These are phyloP conservation scores for Leptopilina myrica DNA, from an alignment of 2,888 invertebrate genomes.

Conservation along the genomic window DNA sequence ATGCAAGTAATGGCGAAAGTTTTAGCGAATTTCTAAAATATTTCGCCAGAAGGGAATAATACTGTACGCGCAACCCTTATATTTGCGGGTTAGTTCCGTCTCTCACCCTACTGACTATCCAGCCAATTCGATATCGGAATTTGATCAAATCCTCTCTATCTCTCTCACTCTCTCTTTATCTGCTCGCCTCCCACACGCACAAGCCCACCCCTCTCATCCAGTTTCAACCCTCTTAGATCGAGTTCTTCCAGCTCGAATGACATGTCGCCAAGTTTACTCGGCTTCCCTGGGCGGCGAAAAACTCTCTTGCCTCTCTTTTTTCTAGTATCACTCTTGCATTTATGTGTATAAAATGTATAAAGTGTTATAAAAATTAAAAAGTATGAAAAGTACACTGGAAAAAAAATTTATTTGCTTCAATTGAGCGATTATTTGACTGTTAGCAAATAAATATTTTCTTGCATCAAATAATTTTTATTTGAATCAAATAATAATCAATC, in stretches of 20 bases:
- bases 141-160: constrained; percentile 72
- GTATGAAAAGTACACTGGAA: no score
- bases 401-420: no score
- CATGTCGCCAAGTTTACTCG: constrained; percentile 74
- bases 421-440: no score
- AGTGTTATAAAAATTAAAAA: not conserved
- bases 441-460: no score
- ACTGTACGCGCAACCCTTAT: constrained; percentile 37
- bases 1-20: constrained; percentile 59
- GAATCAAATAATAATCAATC: no score
- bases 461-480: no score
- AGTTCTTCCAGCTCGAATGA: constrained; percentile 76
- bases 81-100: constrained; percentile 25
- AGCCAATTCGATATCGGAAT: constrained; percentile 63
- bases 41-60: constrained; percentile 31
- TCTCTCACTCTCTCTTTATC: constrained; percentile 51
- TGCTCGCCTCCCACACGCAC: constrained; percentile 4
- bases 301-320: constrained; percentile 13
- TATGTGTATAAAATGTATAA: no score
- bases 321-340: not conserved
- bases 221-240: constrained; percentile 65
- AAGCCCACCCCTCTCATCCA: constrained; percentile 7
- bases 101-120: constrained; percentile 33
- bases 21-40: constrained; percentile 54
- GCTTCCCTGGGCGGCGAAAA: constrained; percentile 44